Percentiles rank a stretch among this genome's conserved stretches.
These are phyloP conservation scores for Akabosia matsudoensis DNA, from an alignment of 1,140 invertebrate species.

Conservation along the genomic window DNA sequence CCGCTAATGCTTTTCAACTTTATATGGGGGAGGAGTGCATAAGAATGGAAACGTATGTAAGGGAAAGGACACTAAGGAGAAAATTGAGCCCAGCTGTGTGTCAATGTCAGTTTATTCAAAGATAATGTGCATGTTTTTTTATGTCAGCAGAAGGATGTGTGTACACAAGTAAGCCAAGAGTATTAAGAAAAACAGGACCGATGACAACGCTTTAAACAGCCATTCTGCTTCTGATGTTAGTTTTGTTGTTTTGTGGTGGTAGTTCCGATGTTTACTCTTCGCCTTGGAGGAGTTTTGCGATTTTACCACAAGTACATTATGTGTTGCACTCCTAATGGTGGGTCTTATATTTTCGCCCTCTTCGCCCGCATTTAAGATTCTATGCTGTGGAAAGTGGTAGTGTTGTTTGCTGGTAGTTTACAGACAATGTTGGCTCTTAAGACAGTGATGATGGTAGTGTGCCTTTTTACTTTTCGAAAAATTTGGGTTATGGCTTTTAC, in stretches of 20 bases:
- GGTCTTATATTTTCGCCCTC: neutral
- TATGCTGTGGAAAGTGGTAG: neutral
- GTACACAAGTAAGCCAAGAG: neutral
- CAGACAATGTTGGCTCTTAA: no score
- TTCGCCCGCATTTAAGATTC: neutral
- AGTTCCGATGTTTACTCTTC: neutral
- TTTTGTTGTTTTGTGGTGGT: neutral
- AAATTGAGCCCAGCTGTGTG: slow-evolving; percentile 8
- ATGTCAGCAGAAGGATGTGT: no score
- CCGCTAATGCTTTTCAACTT: neutral
- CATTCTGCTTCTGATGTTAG: no score
- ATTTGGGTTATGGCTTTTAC: neutral
- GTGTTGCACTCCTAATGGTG: no score
- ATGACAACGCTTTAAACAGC: neutral
- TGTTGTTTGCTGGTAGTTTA: neutral
- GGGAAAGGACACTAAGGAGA: neutral
- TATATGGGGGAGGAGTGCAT: neutral
- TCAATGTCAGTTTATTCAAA: slow-evolving; percentile 16
- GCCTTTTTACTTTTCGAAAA: neutral
- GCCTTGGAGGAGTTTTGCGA: no score
- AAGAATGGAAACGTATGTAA: neutral
- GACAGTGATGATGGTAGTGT: neutral
- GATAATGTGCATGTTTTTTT: neutral
- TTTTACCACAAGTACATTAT: no score
- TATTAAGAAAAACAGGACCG: neutral